Conservation (phyloP, 1,140 invertebrate species). For the Tetranychus cinnabarinus region DNA sequence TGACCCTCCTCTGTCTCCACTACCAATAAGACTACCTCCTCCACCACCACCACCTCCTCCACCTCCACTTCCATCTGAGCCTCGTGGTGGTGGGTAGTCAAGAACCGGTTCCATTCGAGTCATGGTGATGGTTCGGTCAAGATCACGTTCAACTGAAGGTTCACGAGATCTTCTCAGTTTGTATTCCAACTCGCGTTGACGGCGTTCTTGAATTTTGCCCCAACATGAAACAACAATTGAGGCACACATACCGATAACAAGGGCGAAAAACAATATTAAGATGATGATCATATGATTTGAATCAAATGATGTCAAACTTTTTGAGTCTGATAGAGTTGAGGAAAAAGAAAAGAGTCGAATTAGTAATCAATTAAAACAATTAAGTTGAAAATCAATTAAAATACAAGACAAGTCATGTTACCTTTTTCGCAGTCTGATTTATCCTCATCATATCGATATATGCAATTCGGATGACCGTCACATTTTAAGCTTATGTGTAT, state of each 20-base stretch:
- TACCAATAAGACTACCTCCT: neutral
- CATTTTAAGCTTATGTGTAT: constrained; percentile 43
- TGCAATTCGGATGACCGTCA: constrained; percentile 47
- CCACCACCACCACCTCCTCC: neutral
- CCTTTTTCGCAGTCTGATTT: neutral
- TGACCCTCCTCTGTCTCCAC: neutral
- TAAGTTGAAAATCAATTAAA: neutral
- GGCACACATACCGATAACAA: constrained; percentile 54
- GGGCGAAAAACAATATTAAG: constrained; percentile 60
- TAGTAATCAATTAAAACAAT: neutral
- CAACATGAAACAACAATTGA: constrained; percentile 18
- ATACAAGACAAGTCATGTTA: neutral
- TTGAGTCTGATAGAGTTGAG: neutral
- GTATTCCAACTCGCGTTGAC: constrained; percentile 16
- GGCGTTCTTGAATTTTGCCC: constrained; percentile 15
- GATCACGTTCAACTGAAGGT: constrained; percentile 11
- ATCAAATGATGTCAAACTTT: constrained; percentile 4
- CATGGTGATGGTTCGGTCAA: constrained; percentile 9
- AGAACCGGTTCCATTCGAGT: neutral
- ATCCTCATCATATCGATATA: constrained; percentile 57
- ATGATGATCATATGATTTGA: constrained; percentile 59
- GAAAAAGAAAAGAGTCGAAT: neutral
- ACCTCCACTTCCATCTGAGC: neutral
- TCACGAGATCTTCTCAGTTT: constrained; percentile 15
- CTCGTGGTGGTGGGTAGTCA: neutral